Percentiles rank a stretch among this genome's conserved stretches.
These are phyloP conservation scores for Monopis laevigella DNA, from an alignment of 2,888 invertebrate genomes.

Conservation along the genomic window DNA sequence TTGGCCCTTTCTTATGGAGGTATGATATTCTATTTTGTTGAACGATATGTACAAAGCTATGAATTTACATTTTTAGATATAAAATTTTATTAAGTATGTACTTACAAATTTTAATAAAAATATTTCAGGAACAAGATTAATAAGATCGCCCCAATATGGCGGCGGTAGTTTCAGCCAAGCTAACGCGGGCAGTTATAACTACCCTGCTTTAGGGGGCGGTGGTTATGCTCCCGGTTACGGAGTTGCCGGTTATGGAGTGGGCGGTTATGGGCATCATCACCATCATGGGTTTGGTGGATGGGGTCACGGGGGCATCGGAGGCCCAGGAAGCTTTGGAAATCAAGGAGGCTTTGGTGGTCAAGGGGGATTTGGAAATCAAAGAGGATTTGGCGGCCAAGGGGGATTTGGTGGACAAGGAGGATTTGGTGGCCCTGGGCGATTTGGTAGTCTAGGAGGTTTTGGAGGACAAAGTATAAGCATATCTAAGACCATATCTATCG, in stretches of 20 bases:
- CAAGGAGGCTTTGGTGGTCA: constrained; percentile 13
- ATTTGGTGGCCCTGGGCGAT: not conserved
- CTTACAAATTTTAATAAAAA: too few relatives aligned
- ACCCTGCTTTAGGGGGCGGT: not conserved
- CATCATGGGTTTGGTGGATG: constrained; percentile 17
- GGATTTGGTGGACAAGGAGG: constrained; percentile 5
- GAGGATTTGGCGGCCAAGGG: constrained; percentile 2
- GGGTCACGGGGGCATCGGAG: constrained; percentile 15
- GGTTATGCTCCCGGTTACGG: not conserved
- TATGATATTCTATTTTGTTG: too few relatives aligned
- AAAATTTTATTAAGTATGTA: too few relatives aligned
- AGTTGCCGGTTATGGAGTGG: not conserved
- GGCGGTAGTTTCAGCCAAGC: constrained; percentile 9
- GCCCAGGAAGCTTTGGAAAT: constrained; percentile 15
- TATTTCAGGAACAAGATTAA: too few relatives aligned
- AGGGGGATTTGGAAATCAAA: constrained; percentile 5
- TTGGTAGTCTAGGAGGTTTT: constrained; percentile 8
- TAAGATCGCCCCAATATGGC: constrained; percentile 7
- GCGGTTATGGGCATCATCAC: constrained; percentile 2
- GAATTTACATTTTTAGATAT: too few relatives aligned
- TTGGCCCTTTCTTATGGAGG: constrained; percentile 1
- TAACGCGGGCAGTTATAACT: not conserved
- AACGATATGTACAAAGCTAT: too few relatives aligned
- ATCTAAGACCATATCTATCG: constrained; percentile 34
- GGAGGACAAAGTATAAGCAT: constrained; percentile 26